Base-by-base conservation (phyloP, 2,113 vertebrate genomes). In the Orthonyx spaldingii region DNA sequence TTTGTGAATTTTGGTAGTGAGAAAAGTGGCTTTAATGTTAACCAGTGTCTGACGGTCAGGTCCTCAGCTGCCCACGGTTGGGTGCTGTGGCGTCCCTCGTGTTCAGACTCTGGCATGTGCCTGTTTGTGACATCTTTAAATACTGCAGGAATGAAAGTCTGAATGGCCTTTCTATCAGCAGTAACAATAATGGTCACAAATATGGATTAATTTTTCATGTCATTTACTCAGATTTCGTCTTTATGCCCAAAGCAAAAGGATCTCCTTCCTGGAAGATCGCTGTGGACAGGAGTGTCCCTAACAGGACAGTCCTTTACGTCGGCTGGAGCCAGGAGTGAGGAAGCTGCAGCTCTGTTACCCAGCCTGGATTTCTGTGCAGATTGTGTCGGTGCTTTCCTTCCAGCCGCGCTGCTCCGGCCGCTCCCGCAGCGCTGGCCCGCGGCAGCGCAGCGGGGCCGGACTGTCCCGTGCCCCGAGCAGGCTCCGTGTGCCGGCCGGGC, bases 81-180 rank as follows among this genome's bases (percentile, higher is more conserved):
- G 44, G 13, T 39, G 27, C 8, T 64, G 63, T 3, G 2, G 23
- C 32, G 39, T 35, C 52, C 49, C 24, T 50, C 0, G 2, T 35
- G 15, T 30, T 66, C 28, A 17, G 42, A 52, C 35, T 61, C 64
- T 26, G 49, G 64, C 12, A 10, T 1, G 0, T 4, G 13, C 60
- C 82, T 33, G 64, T 32, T 82, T 76, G 70, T 93, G 87, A 60
- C 84, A 94, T 84, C 79, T 91, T 92, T 81, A 90, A 83, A 66
- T 82, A 68, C 16, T 53, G 79, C 44, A 71, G 50, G 65, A 91
- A 81, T 57, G 20, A 83, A 68, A 86, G 91, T 91, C 88, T 82
- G 90, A 81, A 65, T 3, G 9, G 41, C 65, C 80, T 93, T 94
- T 37, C 35, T 35, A 87, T 83, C 60, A 63, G 72, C 86, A 89